Evolutionary conservation across 2,888 invertebrate genomes (phyloP).

Genomic region (Invenusta paracnida): DNA sequence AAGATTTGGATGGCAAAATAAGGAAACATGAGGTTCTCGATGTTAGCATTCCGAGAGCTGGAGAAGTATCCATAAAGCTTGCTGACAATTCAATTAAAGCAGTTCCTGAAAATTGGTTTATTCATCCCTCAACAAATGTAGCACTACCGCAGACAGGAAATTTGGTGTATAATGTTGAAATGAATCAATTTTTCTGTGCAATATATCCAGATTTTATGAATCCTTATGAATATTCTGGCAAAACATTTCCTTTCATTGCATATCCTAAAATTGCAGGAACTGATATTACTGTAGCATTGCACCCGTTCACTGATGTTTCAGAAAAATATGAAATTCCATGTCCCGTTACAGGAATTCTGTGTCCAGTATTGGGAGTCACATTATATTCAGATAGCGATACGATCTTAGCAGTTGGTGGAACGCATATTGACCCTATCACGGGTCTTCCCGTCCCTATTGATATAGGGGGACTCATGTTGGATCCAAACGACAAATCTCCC

Average conservation of each 20-base stretch:
- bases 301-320: neutral
- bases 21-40: neutral
- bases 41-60: neutral
- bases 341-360: constrained; percentile 53
- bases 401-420: constrained; percentile 54
- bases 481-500: constrained; percentile 52
- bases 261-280: neutral
- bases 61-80: neutral
- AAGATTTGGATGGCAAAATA: too few relatives aligned
- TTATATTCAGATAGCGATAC: constrained; percentile 54
- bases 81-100: neutral
- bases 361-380: constrained; percentile 56
- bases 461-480: constrained; percentile 52
- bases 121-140: neutral
- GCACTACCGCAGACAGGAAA: neutral
- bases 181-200: neutral
- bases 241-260: neutral
- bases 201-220: neutral
- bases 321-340: neutral
- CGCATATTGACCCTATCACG: constrained; percentile 56
- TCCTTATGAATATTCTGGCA: neutral
- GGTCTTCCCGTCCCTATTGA: constrained; percentile 56
- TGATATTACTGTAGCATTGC: too few relatives aligned
- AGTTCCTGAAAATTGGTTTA: neutral
- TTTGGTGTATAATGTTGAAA: neutral